A percentile compares a stretch with the other conserved stretches of the same genome.
These are phyloP conservation scores for Sebastolobus altivelis DNA, from an alignment of 2,797 vertebrate species.

Conservation along the genomic window DNA sequence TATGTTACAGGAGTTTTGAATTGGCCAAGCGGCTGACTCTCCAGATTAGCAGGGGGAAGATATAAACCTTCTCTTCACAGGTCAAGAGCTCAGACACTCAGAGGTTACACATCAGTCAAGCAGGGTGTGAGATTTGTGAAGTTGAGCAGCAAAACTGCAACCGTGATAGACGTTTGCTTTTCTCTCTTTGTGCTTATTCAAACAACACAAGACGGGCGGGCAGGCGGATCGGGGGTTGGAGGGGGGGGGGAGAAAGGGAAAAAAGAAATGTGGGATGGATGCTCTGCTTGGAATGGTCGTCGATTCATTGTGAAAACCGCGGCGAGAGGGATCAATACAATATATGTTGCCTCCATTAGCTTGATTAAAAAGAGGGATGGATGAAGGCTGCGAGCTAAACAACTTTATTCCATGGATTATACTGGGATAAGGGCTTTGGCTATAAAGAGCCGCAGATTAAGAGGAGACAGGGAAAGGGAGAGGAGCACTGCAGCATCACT, in stretches of 20 bases:
- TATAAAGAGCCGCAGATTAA: not conserved
- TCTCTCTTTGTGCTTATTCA: constrained; percentile 52
- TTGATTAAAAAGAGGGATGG: constrained; percentile 88
- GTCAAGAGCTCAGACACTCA: constrained; percentile 89
- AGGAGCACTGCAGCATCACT: not conserved
- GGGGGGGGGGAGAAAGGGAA: constrained; percentile 22
- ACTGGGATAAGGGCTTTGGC: constrained; percentile 78
- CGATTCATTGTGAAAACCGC: constrained; percentile 88
- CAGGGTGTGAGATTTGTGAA: constrained; percentile 85
- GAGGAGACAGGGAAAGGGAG: not conserved
- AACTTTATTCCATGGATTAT: constrained; percentile 92
- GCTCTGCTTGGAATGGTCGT: constrained; percentile 86
- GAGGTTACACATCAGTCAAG: constrained; percentile 87
- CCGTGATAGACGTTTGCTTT: constrained; percentile 79
- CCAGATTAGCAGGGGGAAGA: constrained; percentile 88
- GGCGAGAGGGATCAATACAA: constrained; percentile 90
- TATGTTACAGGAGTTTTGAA: constrained; percentile 95
- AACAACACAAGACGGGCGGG: constrained; percentile 39
- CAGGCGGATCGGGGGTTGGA: not conserved
- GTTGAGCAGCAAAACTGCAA: constrained; percentile 84
- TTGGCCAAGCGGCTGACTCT: constrained; percentile 84
- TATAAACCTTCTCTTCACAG: constrained; percentile 89
- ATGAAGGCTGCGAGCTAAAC: constrained; percentile 82
- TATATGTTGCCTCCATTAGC: constrained; percentile 93
- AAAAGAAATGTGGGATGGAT: constrained; percentile 76